Evolutionary conservation across 2,797 vertebrate species (phyloP).

Genomic region (Neopelma chrysocephalum): DNA sequence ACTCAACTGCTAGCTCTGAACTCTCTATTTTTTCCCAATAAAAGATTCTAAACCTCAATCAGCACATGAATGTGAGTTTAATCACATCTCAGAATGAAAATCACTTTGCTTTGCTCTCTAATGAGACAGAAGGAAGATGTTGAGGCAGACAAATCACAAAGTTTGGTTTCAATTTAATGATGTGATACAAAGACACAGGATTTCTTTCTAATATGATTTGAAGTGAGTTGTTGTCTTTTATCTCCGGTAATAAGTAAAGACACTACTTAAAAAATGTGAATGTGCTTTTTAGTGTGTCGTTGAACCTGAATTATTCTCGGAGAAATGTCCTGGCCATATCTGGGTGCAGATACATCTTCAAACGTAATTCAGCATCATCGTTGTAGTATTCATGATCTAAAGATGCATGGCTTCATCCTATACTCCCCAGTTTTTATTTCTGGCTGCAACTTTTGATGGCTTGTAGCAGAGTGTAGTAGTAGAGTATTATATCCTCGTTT

Average conservation of each 20-base stretch:
- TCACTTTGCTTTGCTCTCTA: conserved; percentile 31
- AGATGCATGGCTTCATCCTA: background rate
- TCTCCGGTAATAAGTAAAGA: background rate
- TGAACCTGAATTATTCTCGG: background rate
- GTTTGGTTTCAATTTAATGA: conserved; percentile 14
- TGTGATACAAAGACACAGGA: background rate
- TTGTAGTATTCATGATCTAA: background rate
- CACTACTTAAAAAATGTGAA: background rate
- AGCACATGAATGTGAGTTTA: conserved; percentile 64
- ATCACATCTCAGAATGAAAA: conserved; percentile 67
- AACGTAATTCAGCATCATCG: background rate
- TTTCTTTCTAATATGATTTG: background rate
- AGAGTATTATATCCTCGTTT: fast-evolving
- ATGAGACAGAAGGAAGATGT: conserved; percentile 69
- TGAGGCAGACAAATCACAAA: conserved; percentile 41
- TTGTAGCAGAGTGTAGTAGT: background rate
- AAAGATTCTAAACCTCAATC: conserved; percentile 65
- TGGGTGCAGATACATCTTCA: background rate
- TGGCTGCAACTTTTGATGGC: background rate
- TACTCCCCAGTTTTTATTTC: background rate
- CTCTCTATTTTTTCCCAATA: conserved; percentile 55
- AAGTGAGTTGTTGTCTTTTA: background rate
- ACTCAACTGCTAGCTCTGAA: conserved; percentile 45
- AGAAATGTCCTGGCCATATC: background rate
- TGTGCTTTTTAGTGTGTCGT: background rate